Evolutionary conservation across 2,113 vertebrate genomes (phyloP), one percentile per base, ranked within the genome.

Genomic region (Irena cyanogastra): DNA sequence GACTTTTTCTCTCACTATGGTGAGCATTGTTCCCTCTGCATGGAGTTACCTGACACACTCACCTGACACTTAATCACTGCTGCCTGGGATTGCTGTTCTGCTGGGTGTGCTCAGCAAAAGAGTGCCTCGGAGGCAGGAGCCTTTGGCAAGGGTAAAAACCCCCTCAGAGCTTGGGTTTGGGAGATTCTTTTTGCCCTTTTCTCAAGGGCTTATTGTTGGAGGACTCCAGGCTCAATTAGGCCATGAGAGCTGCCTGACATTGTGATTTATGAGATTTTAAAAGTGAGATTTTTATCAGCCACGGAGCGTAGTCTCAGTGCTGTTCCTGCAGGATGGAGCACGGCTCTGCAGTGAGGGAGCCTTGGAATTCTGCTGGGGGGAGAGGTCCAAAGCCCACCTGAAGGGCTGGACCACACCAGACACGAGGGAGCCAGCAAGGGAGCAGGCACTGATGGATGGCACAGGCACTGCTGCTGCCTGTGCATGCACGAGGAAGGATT

Each of bases 211-310:
- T 70, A 42, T 93, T 95, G 61, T 37, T 1, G n/a, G 64, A 74
- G 50, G 92, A 45, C 75, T 83, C 88, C 1, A 6, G 66, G 92
- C 85, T 93, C 63, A 85, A 65, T 77, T 65, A 93, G 57, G 23
- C 75, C 56, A 28, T 79, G 91, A 93, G 94, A 83, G 21, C 86
- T 83, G 76, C 59, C 85, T 80, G 82, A 68, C 75, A 19, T 20
- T 31, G 63, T 76, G 95, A 96, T 94, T 93, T 76, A 94, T 86
- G 90, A 47, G 54, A 74, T 23, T 44, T 81, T 74, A 65, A 44
- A 79, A 69, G 45, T 2, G 7, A 87, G n/a, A n/a, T n/a, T n/a
- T n/a, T n/a, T n/a, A n/a, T n/a, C n/a, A n/a, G n/a, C n/a, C n/a
- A n/a, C n/a, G n/a, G 41, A 41, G 41, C 14, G 41, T 41, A 12